Evolutionary conservation across 2,113 vertebrate genomes (phyloP).

Genomic region (Petromus typicus): DNA sequence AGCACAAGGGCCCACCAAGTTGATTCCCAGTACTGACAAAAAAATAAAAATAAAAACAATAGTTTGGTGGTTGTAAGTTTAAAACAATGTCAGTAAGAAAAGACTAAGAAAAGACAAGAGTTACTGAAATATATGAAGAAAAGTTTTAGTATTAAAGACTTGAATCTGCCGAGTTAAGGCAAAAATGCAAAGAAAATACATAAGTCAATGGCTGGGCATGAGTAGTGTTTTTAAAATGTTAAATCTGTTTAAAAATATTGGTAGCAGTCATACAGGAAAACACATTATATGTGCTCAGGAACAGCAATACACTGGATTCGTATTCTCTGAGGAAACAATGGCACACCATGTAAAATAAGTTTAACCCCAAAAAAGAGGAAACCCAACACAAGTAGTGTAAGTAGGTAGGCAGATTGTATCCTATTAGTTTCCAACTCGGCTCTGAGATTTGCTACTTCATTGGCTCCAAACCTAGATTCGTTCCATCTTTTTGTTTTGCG

Average conservation of each 20-base stretch:
- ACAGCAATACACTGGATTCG: neutral
- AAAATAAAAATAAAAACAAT: too few relatives aligned
- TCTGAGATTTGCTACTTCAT: neutral
- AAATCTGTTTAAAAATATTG: neutral
- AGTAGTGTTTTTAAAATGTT: neutral
- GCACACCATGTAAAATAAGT: neutral
- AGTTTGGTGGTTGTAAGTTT: neutral
- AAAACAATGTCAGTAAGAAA: neutral
- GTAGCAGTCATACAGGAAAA: neutral
- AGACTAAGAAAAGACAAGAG: neutral
- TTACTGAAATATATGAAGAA: slow-evolving; percentile 8
- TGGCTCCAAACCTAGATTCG: neutral
- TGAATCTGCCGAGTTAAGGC: slow-evolving; percentile 3
- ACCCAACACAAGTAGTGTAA: neutral
- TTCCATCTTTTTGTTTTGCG: neutral
- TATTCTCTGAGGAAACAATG: neutral
- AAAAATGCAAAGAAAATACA: neutral
- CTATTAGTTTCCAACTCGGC: neutral
- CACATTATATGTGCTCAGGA: neutral
- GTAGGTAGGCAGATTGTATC: neutral
- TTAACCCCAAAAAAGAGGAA: slow-evolving; percentile 15
- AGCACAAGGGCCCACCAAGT: too few relatives aligned
- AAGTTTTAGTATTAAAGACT: neutral
- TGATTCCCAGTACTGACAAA: too few relatives aligned
- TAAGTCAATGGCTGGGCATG: neutral